Evolutionary conservation across 2,797 vertebrate genomes (phyloP).

Genomic region (Pelobates cultripes): DNA sequence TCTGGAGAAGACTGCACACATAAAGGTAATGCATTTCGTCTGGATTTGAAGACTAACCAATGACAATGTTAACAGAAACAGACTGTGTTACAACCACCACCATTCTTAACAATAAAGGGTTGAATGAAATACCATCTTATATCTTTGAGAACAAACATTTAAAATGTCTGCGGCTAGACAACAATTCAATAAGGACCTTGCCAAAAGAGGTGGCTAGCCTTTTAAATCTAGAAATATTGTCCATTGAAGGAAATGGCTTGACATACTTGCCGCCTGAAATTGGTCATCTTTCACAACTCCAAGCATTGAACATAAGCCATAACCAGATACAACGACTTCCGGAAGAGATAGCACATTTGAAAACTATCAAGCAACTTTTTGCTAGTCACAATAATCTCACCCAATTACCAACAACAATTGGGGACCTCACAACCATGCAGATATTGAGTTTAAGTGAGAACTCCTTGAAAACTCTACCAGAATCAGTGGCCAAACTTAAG

Average conservation of each 20-base stretch:
- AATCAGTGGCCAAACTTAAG: constrained; percentile 58
- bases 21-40: too few species aligned
- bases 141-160: constrained; percentile 58
- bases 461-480: constrained; percentile 57
- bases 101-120: constrained; percentile 58
- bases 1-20: too few species aligned
- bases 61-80: constrained; percentile 11
- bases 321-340: constrained; percentile 60
- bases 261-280: constrained; percentile 64
- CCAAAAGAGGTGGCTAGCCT: constrained; percentile 55
- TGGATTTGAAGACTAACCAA: background rate
- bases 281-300: constrained; percentile 61
- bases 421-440: constrained; percentile 64
- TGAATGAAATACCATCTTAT: constrained; percentile 59
- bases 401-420: constrained; percentile 59
- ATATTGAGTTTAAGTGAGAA: constrained; percentile 63
- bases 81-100: constrained; percentile 43
- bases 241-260: constrained; percentile 64
- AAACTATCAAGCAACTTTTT: constrained; percentile 59
- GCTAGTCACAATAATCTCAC: constrained; percentile 61
- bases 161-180: constrained; percentile 64
- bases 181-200: constrained; percentile 64
- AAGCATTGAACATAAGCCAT: constrained; percentile 60
- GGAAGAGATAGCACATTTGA: constrained; percentile 59
- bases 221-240: constrained; percentile 63